A percentile compares a stretch with the other conserved stretches of the same genome.
Evolutionary conservation across 1,140 invertebrate genomes (phyloP).

Genomic region (Leptinotarsa undecemlineata): DNA sequence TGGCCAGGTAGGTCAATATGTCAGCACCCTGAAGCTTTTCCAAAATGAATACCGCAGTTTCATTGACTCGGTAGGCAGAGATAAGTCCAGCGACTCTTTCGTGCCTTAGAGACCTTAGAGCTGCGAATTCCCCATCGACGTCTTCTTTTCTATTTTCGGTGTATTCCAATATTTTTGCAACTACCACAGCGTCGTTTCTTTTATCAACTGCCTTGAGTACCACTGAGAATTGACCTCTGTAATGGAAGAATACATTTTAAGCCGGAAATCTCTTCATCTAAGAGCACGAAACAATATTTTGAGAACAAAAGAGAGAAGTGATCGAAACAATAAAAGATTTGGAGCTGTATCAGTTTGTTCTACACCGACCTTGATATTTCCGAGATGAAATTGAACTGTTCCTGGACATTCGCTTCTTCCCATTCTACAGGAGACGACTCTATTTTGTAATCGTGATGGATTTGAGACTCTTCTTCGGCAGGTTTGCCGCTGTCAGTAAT

Average conservation of each 20-base stretch:
- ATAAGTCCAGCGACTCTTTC: constrained; percentile 79
- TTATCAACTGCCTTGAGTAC: constrained; percentile 83
- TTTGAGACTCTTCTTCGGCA: constrained; percentile 66
- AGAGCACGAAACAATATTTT: too few relatives aligned
- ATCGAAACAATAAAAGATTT: too few relatives aligned
- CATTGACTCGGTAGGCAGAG: constrained; percentile 71
- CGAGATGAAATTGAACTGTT: constrained; percentile 81
- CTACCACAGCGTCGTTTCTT: constrained; percentile 69
- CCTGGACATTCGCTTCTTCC: constrained; percentile 67
- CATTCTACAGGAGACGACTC: constrained; percentile 77
- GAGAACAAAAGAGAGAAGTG: too few relatives aligned
- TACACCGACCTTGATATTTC: constrained; percentile 65
- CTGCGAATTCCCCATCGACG: constrained; percentile 80
- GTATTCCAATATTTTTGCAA: constrained; percentile 77
- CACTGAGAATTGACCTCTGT: constrained; percentile 81
- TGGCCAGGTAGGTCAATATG: constrained; percentile 84
- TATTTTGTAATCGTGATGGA: constrained; percentile 71
- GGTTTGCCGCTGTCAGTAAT: constrained; percentile 78
- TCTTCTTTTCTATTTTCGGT: constrained; percentile 67
- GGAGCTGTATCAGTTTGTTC: too few relatives aligned
- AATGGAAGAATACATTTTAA: constrained; percentile 30
- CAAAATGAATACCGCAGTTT: constrained; percentile 74
- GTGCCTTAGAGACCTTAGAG: constrained; percentile 77
- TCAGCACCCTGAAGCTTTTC: constrained; percentile 92
- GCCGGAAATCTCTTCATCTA: neutral